A percentile compares a stretch with the other conserved stretches of the same genome.
Evolutionary conservation across 2,888 invertebrate species (phyloP).

Genomic region (Augiades crinisus): DNA sequence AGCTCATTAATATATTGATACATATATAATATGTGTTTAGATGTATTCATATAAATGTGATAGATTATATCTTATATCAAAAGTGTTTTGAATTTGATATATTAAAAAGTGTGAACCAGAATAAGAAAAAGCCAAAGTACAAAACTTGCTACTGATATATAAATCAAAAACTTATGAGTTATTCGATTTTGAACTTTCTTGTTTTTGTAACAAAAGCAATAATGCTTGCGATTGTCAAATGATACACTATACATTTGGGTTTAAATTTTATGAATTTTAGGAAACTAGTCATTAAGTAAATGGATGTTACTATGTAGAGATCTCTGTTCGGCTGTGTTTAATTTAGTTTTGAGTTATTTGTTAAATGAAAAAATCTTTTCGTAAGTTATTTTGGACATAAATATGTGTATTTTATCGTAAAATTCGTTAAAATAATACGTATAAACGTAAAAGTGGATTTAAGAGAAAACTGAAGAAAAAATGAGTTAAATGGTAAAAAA

Average conservation of each 20-base stretch:
- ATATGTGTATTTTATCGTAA: neutral
- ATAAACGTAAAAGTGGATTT: no score
- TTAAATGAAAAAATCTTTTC: neutral
- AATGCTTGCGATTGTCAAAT: neutral
- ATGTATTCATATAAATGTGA: constrained; percentile 41
- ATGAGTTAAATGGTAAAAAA: neutral
- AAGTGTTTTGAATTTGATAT: constrained; percentile 17
- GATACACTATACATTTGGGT: neutral
- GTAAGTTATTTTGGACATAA: neutral
- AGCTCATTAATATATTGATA: constrained; percentile 37
- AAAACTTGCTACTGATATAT: constrained; percentile 1
- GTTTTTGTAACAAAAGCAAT: neutral
- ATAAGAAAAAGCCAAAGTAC: constrained; percentile 18
- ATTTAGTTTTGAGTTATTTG: constrained; percentile 40
- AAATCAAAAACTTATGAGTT: no score
- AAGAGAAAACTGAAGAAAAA: no score
- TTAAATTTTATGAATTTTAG: constrained; percentile 8
- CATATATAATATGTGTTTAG: constrained; percentile 38
- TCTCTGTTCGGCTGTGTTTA: constrained; percentile 73
- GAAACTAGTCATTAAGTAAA: constrained; percentile 34
- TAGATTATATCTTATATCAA: constrained; percentile 34
- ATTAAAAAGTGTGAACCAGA: constrained; percentile 7
- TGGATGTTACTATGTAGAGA: constrained; percentile 42
- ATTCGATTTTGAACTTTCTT: neutral
- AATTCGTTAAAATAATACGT: no score